phyloP scores from a whole-genome alignment of 2,888 invertebrate species.

The Notodromas monacha region DNA sequence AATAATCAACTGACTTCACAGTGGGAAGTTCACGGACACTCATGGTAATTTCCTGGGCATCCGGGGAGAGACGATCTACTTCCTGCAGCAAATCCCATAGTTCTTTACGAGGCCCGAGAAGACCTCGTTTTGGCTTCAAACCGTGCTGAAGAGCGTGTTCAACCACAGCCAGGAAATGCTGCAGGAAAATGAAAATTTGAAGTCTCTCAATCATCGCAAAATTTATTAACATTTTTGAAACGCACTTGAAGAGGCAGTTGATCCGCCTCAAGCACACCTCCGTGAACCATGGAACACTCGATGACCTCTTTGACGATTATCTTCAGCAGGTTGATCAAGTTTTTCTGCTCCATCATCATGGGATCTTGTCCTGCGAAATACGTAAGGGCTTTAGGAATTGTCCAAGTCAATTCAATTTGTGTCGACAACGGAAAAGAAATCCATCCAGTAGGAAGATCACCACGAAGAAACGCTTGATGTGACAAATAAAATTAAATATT shows the following conservation, averaged over 20 bases:
- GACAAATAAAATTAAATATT: too few relatives aligned
- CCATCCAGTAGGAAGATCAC: too few relatives aligned
- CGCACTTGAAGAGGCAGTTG: slow-evolving; percentile 42
- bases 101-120: slow-evolving; percentile 77
- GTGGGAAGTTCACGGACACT: slow-evolving; percentile 80
- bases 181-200: too few relatives aligned
- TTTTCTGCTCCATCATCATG: slow-evolving; percentile 70
- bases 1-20: slow-evolving; percentile 43
- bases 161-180: slow-evolving; percentile 88
- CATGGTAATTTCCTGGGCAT: slow-evolving; percentile 75
- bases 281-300: slow-evolving; percentile 73
- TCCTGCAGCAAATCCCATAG: slow-evolving; percentile 79
- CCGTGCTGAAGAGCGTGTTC: slow-evolving; percentile 90
- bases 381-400: too few relatives aligned
- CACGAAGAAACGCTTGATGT: too few relatives aligned
- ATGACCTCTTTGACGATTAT: slow-evolving; percentile 81
- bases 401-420: too few relatives aligned
- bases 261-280: slow-evolving; percentile 68
- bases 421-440: too few relatives aligned
- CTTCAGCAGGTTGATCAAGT: slow-evolving; percentile 80
- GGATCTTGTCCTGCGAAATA: too few relatives aligned
- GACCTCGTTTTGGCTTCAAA: slow-evolving; percentile 65
- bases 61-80: slow-evolving; percentile 60
- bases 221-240: too few relatives aligned
- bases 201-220: too few relatives aligned